Conservation (phyloP, 2,797 vertebrate species). For the Coregonus ussuriensis region DNA sequence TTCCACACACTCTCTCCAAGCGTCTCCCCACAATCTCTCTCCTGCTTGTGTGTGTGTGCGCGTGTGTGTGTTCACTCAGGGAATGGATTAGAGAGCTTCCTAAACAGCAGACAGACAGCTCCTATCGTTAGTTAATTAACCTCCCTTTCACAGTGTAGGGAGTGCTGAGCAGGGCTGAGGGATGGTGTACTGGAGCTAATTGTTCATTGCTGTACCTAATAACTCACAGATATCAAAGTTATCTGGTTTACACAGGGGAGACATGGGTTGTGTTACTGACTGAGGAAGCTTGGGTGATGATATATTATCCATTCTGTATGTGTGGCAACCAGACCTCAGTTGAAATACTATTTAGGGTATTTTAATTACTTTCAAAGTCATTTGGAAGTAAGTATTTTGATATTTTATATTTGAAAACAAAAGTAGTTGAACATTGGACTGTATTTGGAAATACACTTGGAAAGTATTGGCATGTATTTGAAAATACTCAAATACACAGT, state of each 20-base stretch:
- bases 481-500: too few species aligned
- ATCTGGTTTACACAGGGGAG: not conserved
- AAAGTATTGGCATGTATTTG: too few species aligned
- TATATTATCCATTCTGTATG: too few species aligned
- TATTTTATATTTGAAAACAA: too few species aligned
- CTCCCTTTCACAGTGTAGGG: slow-evolving; percentile 2
- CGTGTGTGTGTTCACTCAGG: not conserved
- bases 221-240: not conserved
- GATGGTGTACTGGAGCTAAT: not conserved
- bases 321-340: too few species aligned
- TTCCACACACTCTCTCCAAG: not conserved
- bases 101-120: slow-evolving; percentile 7
- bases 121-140: slow-evolving; percentile 28
- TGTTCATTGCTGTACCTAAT: not conserved
- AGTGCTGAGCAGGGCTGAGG: not conserved
- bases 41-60: not conserved
- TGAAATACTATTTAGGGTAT: too few species aligned
- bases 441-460: too few species aligned
- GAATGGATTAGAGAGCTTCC: not conserved
- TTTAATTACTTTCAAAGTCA: too few species aligned
- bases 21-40: not conserved
- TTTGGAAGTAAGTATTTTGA: too few species aligned
- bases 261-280: not conserved
- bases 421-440: too few species aligned
- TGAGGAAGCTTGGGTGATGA: too few species aligned